These are phyloP conservation scores for Lasioglossum pauxillum DNA, from an alignment of 2,888 invertebrate species.

Conservation along the genomic window DNA sequence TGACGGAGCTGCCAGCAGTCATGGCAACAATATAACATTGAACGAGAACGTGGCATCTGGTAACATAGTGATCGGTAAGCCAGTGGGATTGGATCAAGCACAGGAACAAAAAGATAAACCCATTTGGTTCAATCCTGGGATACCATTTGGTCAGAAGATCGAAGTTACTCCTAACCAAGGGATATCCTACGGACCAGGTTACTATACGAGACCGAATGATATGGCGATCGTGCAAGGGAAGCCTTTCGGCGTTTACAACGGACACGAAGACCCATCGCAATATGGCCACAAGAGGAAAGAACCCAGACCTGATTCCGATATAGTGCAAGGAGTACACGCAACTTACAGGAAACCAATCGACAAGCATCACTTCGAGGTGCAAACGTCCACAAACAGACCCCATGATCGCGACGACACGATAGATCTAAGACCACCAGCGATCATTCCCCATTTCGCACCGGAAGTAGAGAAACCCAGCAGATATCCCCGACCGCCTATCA, in stretches of 20 bases:
- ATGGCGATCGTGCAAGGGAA: slow-evolving; percentile 71
- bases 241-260: slow-evolving; percentile 69
- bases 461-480: slow-evolving; percentile 74
- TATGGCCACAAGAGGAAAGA: slow-evolving; percentile 68
- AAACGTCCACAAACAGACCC: slow-evolving; percentile 37
- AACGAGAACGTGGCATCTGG: slow-evolving; percentile 58
- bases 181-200: slow-evolving; percentile 54
- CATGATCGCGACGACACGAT: slow-evolving; percentile 72
- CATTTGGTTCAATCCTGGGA: slow-evolving; percentile 30
- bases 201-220: slow-evolving; percentile 68
- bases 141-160: slow-evolving; percentile 56
- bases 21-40: slow-evolving; percentile 25
- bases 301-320: slow-evolving; percentile 66
- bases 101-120: slow-evolving; percentile 65
- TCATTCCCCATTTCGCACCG: slow-evolving; percentile 65
- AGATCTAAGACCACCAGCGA: slow-evolving; percentile 77
- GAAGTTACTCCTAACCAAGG: slow-evolving; percentile 36
- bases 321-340: slow-evolving; percentile 72
- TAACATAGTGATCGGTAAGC: slow-evolving; percentile 71
- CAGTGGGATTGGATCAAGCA: slow-evolving; percentile 63
- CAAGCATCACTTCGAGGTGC: slow-evolving; percentile 45
- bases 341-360: slow-evolving; percentile 53
- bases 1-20: background rate
- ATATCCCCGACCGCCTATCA: slow-evolving; percentile 66
- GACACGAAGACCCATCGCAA: slow-evolving; percentile 54